These are phyloP conservation scores for Pygmarrhopalites habei DNA, from an alignment of 1,140 invertebrate genomes.

Conservation along the genomic window DNA sequence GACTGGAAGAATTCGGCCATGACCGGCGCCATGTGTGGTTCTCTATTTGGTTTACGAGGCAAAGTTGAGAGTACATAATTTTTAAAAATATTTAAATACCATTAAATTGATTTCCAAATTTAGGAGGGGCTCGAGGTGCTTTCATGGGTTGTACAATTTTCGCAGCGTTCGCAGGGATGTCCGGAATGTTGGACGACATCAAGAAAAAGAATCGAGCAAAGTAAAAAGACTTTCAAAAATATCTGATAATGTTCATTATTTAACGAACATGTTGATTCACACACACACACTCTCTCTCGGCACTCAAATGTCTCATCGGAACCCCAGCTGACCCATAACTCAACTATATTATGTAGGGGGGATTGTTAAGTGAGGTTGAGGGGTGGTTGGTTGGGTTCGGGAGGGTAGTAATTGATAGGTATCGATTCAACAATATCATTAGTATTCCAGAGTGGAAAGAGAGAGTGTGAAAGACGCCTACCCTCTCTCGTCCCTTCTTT, in stretches of 20 bases:
- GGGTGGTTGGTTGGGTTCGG: background rate
- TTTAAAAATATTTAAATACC: too few species aligned
- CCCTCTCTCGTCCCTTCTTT: too few species aligned
- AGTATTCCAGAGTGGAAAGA: background rate
- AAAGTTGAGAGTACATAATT: too few species aligned
- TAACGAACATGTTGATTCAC: too few species aligned
- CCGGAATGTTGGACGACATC: background rate
- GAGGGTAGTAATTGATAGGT: constrained; percentile 1
- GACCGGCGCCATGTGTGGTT: background rate
- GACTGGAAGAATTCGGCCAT: constrained; percentile 2
- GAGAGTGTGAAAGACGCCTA: background rate
- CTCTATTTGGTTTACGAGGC: constrained; percentile 6
- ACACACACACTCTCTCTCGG: too few species aligned
- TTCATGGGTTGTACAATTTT: background rate
- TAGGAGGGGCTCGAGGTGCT: background rate
- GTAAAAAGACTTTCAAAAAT: too few species aligned
- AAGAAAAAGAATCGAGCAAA: background rate
- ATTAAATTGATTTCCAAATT: background rate
- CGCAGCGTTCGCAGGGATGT: background rate
- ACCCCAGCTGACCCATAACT: too few species aligned
- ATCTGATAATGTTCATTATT: too few species aligned
- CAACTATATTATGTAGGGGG: too few species aligned
- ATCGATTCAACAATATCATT: constrained; percentile 8
- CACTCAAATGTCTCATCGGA: too few species aligned
- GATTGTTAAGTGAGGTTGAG: too few species aligned